Conservation (phyloP, 1,140 invertebrate genomes). For the Neodiprion fabricii region DNA sequence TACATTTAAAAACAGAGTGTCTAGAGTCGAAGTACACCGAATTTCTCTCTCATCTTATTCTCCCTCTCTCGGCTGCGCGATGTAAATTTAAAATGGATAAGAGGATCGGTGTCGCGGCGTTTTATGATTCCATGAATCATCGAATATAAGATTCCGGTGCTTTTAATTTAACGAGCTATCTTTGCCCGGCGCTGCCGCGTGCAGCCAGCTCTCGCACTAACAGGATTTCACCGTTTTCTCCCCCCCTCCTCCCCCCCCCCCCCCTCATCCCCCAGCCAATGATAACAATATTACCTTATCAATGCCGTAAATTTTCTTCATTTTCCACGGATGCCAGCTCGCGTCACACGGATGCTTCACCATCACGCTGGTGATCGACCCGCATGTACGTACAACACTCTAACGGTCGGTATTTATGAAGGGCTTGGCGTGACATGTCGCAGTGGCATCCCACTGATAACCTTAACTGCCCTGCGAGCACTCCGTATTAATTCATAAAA, state of each 20-base stretch:
- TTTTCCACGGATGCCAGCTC: neutral
- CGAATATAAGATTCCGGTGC: neutral
- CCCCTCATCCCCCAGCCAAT: neutral
- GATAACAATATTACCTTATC: constrained; percentile 8
- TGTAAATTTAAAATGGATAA: no score
- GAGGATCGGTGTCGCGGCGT: neutral
- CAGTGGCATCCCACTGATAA: constrained; percentile 6
- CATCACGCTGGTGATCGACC: neutral
- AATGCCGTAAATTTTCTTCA: neutral
- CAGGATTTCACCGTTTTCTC: neutral
- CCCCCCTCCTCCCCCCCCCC: neutral
- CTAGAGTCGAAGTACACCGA: no score
- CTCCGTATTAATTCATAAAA: constrained; percentile 14
- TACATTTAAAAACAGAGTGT: no score
- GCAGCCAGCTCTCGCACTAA: neutral
- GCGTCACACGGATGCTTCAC: neutral
- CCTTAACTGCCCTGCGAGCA: neutral
- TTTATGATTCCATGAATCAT: neutral
- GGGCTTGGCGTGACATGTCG: constrained; percentile 7
- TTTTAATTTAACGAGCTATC: neutral
- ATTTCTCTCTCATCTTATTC: no score
- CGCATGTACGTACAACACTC: neutral
- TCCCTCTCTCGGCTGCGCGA: no score
- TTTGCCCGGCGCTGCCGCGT: neutral
- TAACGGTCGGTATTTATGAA: neutral